A percentile compares a stretch with the other conserved stretches of the same genome.
Evolutionary conservation across 2,113 vertebrate species (phyloP).

Genomic region (Solenodon paradoxus): DNA sequence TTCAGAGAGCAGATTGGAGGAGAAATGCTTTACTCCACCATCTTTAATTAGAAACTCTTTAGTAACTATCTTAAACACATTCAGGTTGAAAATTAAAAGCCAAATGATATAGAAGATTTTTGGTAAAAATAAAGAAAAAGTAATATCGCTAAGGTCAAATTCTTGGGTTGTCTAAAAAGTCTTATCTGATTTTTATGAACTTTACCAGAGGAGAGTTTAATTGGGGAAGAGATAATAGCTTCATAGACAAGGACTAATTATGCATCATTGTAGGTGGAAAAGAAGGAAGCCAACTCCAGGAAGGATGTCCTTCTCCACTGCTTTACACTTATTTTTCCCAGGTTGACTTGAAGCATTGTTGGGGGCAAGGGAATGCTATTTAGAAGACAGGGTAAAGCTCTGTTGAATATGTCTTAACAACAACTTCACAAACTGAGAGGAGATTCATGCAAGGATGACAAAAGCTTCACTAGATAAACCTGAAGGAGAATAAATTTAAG

Average conservation of each 20-base stretch:
- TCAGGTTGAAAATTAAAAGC: neutral
- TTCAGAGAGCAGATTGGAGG: neutral
- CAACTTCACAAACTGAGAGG: neutral
- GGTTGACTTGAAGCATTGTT: rapidly evolving
- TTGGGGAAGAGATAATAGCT: neutral
- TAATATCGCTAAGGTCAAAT: neutral
- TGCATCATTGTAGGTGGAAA: neutral
- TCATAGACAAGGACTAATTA: neutral
- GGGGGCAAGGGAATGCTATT: neutral
- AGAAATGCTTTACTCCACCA: neutral
- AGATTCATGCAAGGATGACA: neutral
- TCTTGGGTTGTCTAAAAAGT: neutral
- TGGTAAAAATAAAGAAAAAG: neutral
- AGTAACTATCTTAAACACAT: neutral
- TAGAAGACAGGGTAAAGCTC: neutral
- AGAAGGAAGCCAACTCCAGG: neutral
- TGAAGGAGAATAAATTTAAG: neutral
- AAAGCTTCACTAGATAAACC: neutral
- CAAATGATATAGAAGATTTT: neutral
- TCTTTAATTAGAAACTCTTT: neutral
- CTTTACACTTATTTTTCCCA: neutral
- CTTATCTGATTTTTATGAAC: neutral
- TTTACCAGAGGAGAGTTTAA: neutral
- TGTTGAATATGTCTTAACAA: neutral
- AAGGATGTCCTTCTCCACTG: neutral